Evolutionary conservation across 1,140 invertebrate genomes (phyloP).

Genomic region (Chionoecetes opilio): DNA sequence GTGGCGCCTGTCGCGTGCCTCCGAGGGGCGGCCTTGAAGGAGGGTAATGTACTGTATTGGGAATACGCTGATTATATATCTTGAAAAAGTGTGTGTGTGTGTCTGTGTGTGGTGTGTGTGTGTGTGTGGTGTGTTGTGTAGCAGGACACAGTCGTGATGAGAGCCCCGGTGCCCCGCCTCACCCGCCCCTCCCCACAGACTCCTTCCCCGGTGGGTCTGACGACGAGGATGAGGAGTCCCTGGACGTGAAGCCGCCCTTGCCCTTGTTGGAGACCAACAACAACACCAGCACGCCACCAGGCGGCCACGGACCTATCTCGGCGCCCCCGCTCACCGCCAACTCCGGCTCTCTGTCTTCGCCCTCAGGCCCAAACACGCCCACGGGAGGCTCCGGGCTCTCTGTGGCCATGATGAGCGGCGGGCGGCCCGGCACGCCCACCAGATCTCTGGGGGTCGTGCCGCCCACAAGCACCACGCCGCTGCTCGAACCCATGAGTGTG

Average conservation of each 20-base stretch:
- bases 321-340: constrained; percentile 65
- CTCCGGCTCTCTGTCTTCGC: constrained; percentile 48
- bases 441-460: constrained; percentile 66
- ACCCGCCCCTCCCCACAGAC: constrained; percentile 55
- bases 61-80: neutral
- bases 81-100: neutral
- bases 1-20: neutral
- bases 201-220: constrained; percentile 70
- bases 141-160: neutral
- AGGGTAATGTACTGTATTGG: neutral
- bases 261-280: constrained; percentile 76
- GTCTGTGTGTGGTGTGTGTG: neutral
- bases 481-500: constrained; percentile 70
- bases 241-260: constrained; percentile 68
- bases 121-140: neutral
- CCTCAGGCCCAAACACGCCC: constrained; percentile 45
- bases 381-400: constrained; percentile 55
- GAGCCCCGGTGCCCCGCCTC: neutral
- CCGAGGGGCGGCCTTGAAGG: neutral
- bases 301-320: constrained; percentile 44
- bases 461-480: constrained; percentile 72
- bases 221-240: constrained; percentile 71
- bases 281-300: constrained; percentile 42
- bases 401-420: constrained; percentile 67
- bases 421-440: constrained; percentile 64